A percentile compares a stretch with the other conserved stretches of the same genome.
phyloP scores from a whole-genome alignment of 2,797 vertebrate genomes.

The Octomys mimax region DNA sequence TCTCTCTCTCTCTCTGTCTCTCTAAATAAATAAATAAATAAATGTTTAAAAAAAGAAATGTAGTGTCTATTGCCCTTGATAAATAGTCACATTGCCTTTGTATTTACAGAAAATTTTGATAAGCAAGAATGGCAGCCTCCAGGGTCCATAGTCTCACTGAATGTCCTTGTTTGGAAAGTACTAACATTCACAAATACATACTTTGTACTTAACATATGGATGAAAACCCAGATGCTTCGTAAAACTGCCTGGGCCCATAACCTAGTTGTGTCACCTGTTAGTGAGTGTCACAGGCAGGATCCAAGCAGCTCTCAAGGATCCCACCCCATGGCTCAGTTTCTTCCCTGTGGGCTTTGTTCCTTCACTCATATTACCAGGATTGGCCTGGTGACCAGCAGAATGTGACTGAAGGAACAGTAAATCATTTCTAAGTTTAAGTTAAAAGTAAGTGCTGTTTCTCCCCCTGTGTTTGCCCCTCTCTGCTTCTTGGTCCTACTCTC shows the following conservation, averaged over 20 bases:
- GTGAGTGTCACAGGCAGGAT: background rate
- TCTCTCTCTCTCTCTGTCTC: no score
- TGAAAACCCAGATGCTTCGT: background rate
- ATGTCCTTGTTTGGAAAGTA: background rate
- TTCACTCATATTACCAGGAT: background rate
- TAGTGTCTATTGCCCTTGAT: background rate
- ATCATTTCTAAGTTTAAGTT: background rate
- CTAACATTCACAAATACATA: background rate
- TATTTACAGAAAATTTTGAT: slow-evolving; percentile 19
- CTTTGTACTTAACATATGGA: background rate
- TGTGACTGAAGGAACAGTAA: background rate
- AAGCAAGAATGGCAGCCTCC: background rate
- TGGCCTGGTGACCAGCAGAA: background rate
- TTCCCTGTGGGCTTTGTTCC: background rate
- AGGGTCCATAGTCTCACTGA: background rate
- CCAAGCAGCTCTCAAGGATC: rapidly evolving
- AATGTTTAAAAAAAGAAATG: no score
- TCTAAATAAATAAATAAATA: no score
- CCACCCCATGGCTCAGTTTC: no score
- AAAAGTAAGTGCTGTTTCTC: background rate
- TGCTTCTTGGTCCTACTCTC: background rate
- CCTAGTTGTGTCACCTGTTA: background rate
- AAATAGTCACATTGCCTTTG: slow-evolving; percentile 9
- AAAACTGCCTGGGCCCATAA: background rate
- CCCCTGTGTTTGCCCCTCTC: background rate